Conservation (phyloP, 2,113 vertebrate genomes). For the Lepus timidus region DNA sequence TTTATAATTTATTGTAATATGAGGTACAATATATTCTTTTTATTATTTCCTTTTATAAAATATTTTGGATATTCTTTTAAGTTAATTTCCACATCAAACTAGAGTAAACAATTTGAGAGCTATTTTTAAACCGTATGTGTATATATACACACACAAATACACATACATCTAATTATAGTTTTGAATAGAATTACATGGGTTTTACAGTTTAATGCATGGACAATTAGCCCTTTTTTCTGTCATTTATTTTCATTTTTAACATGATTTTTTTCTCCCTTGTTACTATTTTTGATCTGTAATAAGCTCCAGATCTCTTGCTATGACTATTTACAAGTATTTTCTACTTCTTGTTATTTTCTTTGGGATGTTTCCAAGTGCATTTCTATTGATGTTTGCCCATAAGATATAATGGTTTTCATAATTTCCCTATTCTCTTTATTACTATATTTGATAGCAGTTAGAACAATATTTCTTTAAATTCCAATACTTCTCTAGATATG, state of each 20-base stretch:
- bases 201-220: background rate
- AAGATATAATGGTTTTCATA: background rate
- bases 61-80: background rate
- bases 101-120: background rate
- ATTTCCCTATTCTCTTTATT: background rate
- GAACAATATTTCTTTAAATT: background rate
- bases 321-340: background rate
- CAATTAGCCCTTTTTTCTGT: background rate
- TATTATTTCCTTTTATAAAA: constrained; percentile 4
- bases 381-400: background rate
- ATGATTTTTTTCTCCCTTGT: background rate
- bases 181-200: background rate
- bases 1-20: background rate
- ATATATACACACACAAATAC: background rate
- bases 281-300: background rate
- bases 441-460: background rate
- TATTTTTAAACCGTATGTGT: background rate
- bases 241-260: background rate
- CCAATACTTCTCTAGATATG: background rate
- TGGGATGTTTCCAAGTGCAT: background rate
- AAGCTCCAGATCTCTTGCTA: background rate
- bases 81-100: background rate
- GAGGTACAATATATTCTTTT: background rate
- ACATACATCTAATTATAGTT: background rate
- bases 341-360: background rate